Evolutionary conservation across 2,888 invertebrate species (phyloP).

Genomic region (Eudasyphora cyanicolor): DNA sequence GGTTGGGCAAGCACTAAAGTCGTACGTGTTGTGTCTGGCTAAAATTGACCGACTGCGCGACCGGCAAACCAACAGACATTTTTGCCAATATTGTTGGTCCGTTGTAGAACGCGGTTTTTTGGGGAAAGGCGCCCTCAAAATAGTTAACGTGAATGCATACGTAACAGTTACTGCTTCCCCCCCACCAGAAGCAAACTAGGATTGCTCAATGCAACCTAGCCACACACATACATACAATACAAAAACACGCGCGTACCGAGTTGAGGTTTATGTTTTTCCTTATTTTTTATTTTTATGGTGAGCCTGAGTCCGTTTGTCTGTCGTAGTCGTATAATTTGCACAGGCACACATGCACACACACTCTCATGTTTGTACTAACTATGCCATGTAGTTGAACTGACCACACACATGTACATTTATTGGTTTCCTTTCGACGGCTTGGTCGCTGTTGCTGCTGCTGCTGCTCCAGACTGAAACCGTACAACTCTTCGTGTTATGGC

Average conservation of each 20-base stretch:
- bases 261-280: neutral
- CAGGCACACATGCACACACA: too few relatives aligned
- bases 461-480: constrained; percentile 32
- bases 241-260: neutral
- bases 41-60: constrained; percentile 14
- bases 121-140: neutral
- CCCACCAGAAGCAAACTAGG: neutral
- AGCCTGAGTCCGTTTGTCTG: neutral
- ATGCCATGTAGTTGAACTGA: constrained; percentile 20
- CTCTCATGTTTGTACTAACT: neutral
- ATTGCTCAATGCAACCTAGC: neutral
- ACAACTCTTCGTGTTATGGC: constrained; percentile 51
- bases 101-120: neutral
- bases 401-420: constrained; percentile 62
- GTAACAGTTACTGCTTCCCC: too few relatives aligned
- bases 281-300: neutral
- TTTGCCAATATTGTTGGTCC: constrained; percentile 10
- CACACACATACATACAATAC: neutral
- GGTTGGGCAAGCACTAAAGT: neutral
- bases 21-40: constrained; percentile 24
- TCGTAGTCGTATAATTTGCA: neutral
- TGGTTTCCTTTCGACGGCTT: constrained; percentile 55
- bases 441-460: constrained; percentile 1
- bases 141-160: neutral
- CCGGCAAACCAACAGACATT: too few relatives aligned